Conservation (phyloP, 2,888 invertebrate species). For the Lithophane socia region DNA sequence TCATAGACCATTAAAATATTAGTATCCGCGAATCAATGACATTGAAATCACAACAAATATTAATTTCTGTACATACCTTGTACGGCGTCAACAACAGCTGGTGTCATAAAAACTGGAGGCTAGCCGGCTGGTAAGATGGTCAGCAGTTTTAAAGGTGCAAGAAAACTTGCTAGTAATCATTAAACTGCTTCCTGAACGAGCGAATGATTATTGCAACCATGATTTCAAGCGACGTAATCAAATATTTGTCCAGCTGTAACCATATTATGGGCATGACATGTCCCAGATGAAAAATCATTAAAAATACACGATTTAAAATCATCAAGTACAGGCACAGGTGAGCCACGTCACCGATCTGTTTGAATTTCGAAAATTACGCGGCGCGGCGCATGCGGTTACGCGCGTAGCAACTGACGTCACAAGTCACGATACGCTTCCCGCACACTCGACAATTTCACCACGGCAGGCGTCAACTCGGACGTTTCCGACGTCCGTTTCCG, state of each 20-base stretch:
- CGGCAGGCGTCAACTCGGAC: conserved; percentile 71
- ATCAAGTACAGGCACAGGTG: conserved; percentile 15
- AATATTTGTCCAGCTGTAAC: background rate
- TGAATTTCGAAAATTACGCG: conserved; percentile 43
- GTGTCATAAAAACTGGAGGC: background rate
- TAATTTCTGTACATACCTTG: background rate
- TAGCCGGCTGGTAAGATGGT: background rate
- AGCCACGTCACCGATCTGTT: conserved; percentile 23
- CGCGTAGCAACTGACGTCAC: conserved; percentile 59
- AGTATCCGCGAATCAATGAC: background rate
- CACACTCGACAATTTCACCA: conserved; percentile 71
- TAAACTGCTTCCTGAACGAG: background rate
- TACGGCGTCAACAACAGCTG: background rate
- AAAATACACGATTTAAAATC: background rate
- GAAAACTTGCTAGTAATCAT: background rate
- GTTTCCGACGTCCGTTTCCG: conserved; percentile 75
- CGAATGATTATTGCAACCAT: background rate
- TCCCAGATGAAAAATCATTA: background rate
- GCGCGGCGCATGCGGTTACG: conserved; percentile 47
- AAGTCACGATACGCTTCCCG: conserved; percentile 64
- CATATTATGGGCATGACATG: background rate
- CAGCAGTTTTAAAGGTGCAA: background rate
- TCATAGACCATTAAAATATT: background rate
- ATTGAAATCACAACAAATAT: background rate
- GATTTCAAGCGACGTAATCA: background rate